Conservation (phyloP, 2,888 invertebrate genomes). For the Volucella inflata region DNA sequence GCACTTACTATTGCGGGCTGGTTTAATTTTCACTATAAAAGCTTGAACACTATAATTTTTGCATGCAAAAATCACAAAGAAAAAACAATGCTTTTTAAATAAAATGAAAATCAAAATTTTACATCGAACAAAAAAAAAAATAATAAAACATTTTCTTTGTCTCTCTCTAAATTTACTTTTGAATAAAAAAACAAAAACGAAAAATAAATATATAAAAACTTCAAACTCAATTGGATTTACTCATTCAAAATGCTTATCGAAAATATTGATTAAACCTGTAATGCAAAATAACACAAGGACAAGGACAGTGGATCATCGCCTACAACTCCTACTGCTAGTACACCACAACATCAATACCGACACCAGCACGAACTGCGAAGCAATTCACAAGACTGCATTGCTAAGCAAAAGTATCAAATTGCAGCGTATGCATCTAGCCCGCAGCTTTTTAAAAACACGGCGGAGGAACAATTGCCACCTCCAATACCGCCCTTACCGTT, state of each 20-base stretch:
- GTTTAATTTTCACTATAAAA: slow-evolving; percentile 26
- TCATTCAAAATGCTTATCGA: slow-evolving; percentile 44
- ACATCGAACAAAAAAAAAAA: slow-evolving; percentile 21
- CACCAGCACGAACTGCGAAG: slow-evolving; percentile 79
- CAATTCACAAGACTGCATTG: slow-evolving; percentile 79
- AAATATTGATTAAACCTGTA: slow-evolving; percentile 57
- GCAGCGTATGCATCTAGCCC: slow-evolving; percentile 82
- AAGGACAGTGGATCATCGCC: slow-evolving; percentile 75
- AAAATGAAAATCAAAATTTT: slow-evolving; percentile 27
- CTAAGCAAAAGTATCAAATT: slow-evolving; percentile 75
- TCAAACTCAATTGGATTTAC: slow-evolving; percentile 45
- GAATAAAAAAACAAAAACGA: slow-evolving; percentile 1
- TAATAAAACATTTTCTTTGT: slow-evolving; percentile 54
- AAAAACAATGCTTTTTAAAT: slow-evolving; percentile 5
- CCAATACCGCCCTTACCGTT: slow-evolving; percentile 88
- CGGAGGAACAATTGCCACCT: slow-evolving; percentile 86
- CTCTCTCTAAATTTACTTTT: slow-evolving; percentile 45
- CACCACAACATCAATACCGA: slow-evolving; percentile 66
- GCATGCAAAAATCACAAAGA: slow-evolving; percentile 50
- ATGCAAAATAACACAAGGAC: slow-evolving; percentile 56
- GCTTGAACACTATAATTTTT: slow-evolving; percentile 46
- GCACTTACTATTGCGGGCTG: slow-evolving; percentile 51
- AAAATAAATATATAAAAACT: slow-evolving; percentile 1
- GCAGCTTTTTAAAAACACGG: slow-evolving; percentile 80
- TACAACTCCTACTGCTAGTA: slow-evolving; percentile 73